Evolutionary conservation across 2,888 invertebrate genomes (phyloP).

Genomic region (Coronaproctus castanopsis): DNA sequence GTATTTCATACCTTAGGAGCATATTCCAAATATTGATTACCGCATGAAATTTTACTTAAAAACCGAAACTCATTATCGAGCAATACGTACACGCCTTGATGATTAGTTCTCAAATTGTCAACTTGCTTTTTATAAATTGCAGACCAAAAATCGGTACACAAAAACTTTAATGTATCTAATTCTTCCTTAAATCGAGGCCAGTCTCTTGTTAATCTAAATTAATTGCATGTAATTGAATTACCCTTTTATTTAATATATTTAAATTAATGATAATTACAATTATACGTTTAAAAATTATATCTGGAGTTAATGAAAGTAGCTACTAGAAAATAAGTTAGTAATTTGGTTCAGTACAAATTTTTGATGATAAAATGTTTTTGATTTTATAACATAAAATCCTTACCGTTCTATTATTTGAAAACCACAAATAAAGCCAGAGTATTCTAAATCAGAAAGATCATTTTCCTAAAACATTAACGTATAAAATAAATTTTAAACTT

Average conservation of each 20-base stretch:
- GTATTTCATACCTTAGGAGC: constrained; percentile 50
- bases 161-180: constrained; percentile 92
- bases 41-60: constrained; percentile 65
- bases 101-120: constrained; percentile 90
- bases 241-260: too few species aligned
- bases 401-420: constrained; percentile 62
- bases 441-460: constrained; percentile 55
- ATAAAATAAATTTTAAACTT: constrained; percentile 19
- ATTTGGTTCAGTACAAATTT: too few species aligned
- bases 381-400: too few species aligned
- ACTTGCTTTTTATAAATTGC: constrained; percentile 94
- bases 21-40: constrained; percentile 75
- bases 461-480: too few species aligned
- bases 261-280: too few species aligned
- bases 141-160: constrained; percentile 99
- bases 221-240: too few species aligned
- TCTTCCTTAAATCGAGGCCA: constrained; percentile 90
- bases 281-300: too few species aligned
- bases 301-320: too few species aligned
- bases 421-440: constrained; percentile 66
- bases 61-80: constrained; percentile 91
- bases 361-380: too few species aligned
- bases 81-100: constrained; percentile 92
- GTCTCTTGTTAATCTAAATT: constrained; percentile 56
- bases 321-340: too few species aligned